Conservation (phyloP, 2,113 vertebrate species). For the Crotophaga sulcirostris region DNA sequence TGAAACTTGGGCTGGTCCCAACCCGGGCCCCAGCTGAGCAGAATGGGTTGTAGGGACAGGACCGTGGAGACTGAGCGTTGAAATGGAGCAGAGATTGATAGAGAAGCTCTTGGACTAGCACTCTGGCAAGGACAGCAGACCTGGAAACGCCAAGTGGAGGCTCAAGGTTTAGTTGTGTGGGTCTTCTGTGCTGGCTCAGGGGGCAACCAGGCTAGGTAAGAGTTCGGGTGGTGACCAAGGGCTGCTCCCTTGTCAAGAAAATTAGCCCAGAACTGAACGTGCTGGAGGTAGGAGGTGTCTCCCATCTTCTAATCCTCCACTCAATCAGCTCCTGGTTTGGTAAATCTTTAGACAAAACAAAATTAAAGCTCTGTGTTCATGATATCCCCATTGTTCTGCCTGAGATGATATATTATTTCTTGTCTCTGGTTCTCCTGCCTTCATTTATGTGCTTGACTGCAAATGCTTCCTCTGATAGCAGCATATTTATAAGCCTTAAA, state of each 20-base stretch:
- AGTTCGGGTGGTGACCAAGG: neutral
- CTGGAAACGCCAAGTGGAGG: neutral
- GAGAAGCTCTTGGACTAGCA: neutral
- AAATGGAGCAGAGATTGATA: neutral
- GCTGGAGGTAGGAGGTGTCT: neutral
- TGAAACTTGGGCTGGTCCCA: neutral
- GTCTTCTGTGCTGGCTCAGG: neutral
- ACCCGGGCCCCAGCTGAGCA: neutral
- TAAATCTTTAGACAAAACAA: neutral
- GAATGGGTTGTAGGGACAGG: neutral
- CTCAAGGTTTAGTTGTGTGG: neutral
- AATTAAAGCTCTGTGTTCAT: neutral
- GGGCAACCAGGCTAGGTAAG: neutral
- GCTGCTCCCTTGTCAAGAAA: neutral
- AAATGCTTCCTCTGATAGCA: neutral
- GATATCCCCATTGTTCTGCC: neutral
- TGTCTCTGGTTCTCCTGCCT: neutral
- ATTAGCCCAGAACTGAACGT: neutral
- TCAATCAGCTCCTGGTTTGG: neutral
- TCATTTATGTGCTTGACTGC: neutral
- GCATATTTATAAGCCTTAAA: neutral
- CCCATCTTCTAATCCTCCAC: neutral
- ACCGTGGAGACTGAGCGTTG: neutral
- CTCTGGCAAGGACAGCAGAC: neutral
- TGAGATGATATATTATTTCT: neutral